Evolutionary conservation across 2,797 vertebrate species (phyloP), one percentile per base, ranked within the genome.

Genomic region (Coregonus suidteri): DNA sequence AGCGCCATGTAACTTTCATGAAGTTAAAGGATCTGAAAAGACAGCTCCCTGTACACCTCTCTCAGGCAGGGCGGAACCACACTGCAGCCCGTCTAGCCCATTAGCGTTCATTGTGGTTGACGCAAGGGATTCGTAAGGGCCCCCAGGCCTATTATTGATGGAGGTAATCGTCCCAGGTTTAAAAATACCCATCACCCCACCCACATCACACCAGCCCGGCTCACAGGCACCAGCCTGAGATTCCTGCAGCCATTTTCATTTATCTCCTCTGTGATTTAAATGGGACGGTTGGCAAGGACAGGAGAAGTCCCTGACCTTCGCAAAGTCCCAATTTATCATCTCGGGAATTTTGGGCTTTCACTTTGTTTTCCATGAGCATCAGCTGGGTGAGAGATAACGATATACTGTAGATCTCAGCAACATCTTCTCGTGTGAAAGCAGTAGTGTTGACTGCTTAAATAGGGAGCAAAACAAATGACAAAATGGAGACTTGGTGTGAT

Each of bases 91-190:
- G 78, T 81, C 78, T 73, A 72, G 74, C 75, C 77, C 78, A 79
- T 81, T 82, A 83, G 56, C 20, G 75, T 74, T 82, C 78, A 71
- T 77, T 82, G 83, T 66, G 81, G 78, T 83, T 62, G 54, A 67
- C 56, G 30, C 78, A 30, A 47, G 34, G 66, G 74, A 75, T 80
- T 83, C 74, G 37, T 51, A 20, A 52, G 64, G 25, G 65, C 65
- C 31, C 65, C 72, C 73, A 18, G 71, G 71, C 77, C 82, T 81
- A 73, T 81, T 83, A 82, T 82, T 81, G 81, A 82, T 66, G 3
- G 72, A 77, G 83, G 71, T 82, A 81, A 81, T 81, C 56, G 74
- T 62, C 72, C 54, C 70, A 47, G 73, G 72, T 74, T 79, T 83
- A 74, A 84, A 80, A 83, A 84, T 81, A 76, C 71, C 75, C 71